These are phyloP conservation scores for Drosophila pegasa DNA, from an alignment of 2,888 invertebrate genomes.

Conservation along the genomic window DNA sequence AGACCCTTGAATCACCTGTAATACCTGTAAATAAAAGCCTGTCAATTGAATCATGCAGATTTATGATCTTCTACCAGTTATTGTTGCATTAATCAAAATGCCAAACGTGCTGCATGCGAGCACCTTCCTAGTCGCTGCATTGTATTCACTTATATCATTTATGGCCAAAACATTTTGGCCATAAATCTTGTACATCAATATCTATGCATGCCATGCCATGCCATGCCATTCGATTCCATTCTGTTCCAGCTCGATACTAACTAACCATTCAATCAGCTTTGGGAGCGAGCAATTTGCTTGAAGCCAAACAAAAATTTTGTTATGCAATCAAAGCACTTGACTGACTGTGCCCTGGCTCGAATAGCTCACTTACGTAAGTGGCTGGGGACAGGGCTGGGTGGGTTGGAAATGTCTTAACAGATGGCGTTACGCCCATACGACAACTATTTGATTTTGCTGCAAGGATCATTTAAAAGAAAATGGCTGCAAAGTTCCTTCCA, in stretches of 20 bases:
- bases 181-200: constrained; percentile 55
- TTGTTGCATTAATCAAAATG: constrained; percentile 24
- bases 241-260: constrained; percentile 12
- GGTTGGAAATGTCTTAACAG: constrained; percentile 23
- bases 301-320: constrained; percentile 52
- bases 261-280: constrained; percentile 27
- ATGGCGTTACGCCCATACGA: constrained; percentile 25
- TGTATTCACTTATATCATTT: constrained; percentile 62
- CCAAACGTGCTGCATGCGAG: constrained; percentile 7
- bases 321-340: constrained; percentile 52
- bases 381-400: background rate
- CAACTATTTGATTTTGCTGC: constrained; percentile 44
- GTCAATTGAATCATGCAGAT: constrained; percentile 2
- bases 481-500: constrained; percentile 41
- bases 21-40: constrained; percentile 4
- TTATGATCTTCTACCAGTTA: constrained; percentile 4
- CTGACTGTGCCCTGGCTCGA: constrained; percentile 12
- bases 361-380: constrained; percentile 33
- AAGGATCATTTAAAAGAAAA: constrained; percentile 59
- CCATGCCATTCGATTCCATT: background rate
- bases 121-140: constrained; percentile 13
- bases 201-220: background rate
- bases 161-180: constrained; percentile 41
- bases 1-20: background rate
- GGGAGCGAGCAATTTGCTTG: constrained; percentile 47